Evolutionary conservation across 2,888 invertebrate species (phyloP).

Genomic region (Caenorhabditis sp.): DNA sequence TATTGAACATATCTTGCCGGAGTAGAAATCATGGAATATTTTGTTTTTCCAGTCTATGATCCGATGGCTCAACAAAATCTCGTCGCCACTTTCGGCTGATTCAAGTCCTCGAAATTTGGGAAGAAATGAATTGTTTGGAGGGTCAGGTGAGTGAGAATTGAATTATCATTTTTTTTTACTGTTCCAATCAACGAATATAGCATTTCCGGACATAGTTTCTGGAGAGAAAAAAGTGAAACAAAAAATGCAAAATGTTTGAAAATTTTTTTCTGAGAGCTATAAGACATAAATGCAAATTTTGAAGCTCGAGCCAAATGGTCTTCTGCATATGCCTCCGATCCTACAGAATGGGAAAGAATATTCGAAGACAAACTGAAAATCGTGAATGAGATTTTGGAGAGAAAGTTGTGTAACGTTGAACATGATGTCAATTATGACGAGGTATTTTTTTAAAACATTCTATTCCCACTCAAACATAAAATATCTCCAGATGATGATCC

Average conservation of each 20-base stretch:
- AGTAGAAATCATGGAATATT: neutral
- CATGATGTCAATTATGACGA: conserved; percentile 50
- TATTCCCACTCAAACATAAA: too few relatives aligned
- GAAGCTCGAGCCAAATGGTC: conserved; percentile 33
- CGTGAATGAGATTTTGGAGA: conserved; percentile 40
- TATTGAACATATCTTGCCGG: neutral
- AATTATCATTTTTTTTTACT: too few relatives aligned
- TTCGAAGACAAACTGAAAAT: conserved; percentile 54
- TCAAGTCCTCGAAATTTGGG: neutral
- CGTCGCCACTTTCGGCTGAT: conserved; percentile 1
- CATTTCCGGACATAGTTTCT: neutral
- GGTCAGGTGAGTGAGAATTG: too few relatives aligned
- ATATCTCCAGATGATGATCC: conserved; percentile 37
- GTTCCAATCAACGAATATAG: too few relatives aligned
- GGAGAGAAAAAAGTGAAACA: too few relatives aligned
- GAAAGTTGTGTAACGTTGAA: conserved; percentile 40
- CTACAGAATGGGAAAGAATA: conserved; percentile 62
- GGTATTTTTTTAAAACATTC: conserved; percentile 4
- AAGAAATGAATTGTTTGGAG: neutral
- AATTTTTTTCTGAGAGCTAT: neutral
- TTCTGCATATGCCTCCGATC: conserved; percentile 66
- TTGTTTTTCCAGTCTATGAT: conserved; percentile 3
- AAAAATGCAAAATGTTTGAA: neutral
- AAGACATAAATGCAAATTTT: too few relatives aligned
- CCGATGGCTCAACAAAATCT: conserved; percentile 11